Conservation (phyloP, 2,888 invertebrate species). For the Drosophila percnosoma region DNA sequence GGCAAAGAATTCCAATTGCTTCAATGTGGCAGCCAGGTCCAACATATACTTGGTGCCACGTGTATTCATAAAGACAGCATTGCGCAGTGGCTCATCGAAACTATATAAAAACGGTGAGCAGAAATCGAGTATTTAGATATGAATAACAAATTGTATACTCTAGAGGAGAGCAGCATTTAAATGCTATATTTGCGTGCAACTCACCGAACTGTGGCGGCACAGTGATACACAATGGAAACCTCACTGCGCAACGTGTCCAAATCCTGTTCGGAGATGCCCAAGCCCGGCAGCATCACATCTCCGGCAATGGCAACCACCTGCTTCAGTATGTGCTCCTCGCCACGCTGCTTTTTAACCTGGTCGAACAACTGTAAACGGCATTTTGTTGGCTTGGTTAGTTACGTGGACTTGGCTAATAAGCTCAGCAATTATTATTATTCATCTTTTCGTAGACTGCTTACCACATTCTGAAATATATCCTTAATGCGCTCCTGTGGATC, state of each 20-base stretch:
- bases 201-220: conserved; percentile 89
- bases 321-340: conserved; percentile 87
- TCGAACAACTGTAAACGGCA: conserved; percentile 89
- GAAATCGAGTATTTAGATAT: neutral
- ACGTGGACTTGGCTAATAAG: conserved; percentile 7
- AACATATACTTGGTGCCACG: conserved; percentile 95
- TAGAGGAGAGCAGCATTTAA: neutral
- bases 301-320: conserved; percentile 89
- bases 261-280: conserved; percentile 89
- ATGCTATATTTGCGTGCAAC: neutral
- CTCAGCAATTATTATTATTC: conserved; percentile 34
- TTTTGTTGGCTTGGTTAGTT: conserved; percentile 19
- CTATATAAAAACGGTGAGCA: conserved; percentile 76
- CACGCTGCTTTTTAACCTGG: conserved; percentile 88
- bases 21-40: conserved; percentile 91
- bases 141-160: neutral
- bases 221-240: conserved; percentile 94
- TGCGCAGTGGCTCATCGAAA: conserved; percentile 96
- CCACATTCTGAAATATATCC: conserved; percentile 92
- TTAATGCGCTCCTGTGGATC: conserved; percentile 90
- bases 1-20: conserved; percentile 89
- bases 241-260: conserved; percentile 88
- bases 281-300: conserved; percentile 88
- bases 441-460: conserved; percentile 86
- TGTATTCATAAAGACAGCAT: conserved; percentile 96